Conservation (phyloP, 2,113 vertebrate species). For the Rana temporaria region DNA sequence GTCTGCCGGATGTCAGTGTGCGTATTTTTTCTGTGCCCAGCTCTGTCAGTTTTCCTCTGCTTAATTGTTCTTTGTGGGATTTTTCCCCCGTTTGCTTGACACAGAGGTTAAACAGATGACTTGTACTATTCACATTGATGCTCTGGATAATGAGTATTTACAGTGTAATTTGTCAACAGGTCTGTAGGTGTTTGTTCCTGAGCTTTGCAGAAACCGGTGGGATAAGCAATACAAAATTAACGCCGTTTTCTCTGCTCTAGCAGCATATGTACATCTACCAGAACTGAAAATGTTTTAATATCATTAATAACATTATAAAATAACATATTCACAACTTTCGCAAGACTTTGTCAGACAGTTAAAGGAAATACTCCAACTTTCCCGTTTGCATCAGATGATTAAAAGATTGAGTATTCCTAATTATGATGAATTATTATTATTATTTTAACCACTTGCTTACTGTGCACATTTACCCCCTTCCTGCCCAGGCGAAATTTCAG, state of each 20-base stretch:
- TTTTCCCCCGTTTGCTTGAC: conserved; percentile 67
- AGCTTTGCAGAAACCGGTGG: not conserved
- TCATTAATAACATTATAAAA: no score
- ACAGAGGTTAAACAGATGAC: conserved; percentile 72
- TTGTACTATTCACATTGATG: conserved; percentile 72
- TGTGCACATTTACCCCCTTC: no score
- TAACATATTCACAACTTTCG: no score
- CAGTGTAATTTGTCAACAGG: conserved; percentile 70
- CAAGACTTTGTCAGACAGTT: no score
- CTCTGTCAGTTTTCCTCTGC: conserved; percentile 76
- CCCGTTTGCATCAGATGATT: no score
- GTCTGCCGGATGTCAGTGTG: conserved; percentile 74
- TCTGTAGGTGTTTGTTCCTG: conserved; percentile 64
- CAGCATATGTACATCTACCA: no score
- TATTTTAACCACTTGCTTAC: no score
- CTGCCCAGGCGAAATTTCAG: no score
- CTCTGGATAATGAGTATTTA: conserved; percentile 71
- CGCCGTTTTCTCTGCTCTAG: not conserved
- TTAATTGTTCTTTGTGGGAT: conserved; percentile 69
- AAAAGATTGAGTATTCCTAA: no score
- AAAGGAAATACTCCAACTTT: no score
- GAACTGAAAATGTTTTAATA: no score
- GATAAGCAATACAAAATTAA: not conserved
- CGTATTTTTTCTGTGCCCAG: conserved; percentile 78
- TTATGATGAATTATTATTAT: no score